phyloP scores from a whole-genome alignment of 2,113 vertebrate species.

The Phalacrocorax brasilianus region DNA sequence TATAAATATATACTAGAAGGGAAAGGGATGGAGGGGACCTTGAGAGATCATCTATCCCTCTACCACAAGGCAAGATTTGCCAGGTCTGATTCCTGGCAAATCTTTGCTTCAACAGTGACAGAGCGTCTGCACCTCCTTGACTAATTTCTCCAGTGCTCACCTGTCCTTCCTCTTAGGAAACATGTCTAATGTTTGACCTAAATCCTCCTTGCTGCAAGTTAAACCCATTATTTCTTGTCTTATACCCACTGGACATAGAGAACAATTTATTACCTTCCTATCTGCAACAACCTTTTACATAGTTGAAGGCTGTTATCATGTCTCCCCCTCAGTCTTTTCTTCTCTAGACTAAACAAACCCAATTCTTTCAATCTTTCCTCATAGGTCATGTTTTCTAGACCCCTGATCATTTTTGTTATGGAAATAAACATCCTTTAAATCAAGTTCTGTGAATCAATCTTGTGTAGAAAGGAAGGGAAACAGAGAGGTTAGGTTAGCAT shows the following conservation, averaged over 20 bases:
- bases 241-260: slow-evolving; percentile 60
- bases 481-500: slow-evolving; percentile 54
- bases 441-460: slow-evolving; percentile 68
- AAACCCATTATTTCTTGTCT: slow-evolving; percentile 62
- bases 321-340: slow-evolving; percentile 70
- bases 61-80: neutral
- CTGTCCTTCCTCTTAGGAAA: slow-evolving; percentile 63
- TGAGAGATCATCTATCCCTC: neutral
- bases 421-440: slow-evolving; percentile 73
- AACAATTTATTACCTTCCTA: slow-evolving; percentile 72
- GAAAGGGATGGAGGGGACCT: neutral
- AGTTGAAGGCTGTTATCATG: slow-evolving; percentile 71
- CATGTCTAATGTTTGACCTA: slow-evolving; percentile 26
- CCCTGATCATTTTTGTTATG: slow-evolving; percentile 70
- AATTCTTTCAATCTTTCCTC: slow-evolving; percentile 72
- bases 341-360: slow-evolving; percentile 73
- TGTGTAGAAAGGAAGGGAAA: slow-evolving; percentile 62
- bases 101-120: neutral
- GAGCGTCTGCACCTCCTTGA: neutral
- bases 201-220: slow-evolving; percentile 58
- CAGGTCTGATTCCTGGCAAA: slow-evolving; percentile 1
- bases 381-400: slow-evolving; percentile 72
- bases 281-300: slow-evolving; percentile 69
- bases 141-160: slow-evolving; percentile 57
- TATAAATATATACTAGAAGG: neutral